Conservation (phyloP, 1,140 invertebrate genomes). For the Atta colombica region DNA sequence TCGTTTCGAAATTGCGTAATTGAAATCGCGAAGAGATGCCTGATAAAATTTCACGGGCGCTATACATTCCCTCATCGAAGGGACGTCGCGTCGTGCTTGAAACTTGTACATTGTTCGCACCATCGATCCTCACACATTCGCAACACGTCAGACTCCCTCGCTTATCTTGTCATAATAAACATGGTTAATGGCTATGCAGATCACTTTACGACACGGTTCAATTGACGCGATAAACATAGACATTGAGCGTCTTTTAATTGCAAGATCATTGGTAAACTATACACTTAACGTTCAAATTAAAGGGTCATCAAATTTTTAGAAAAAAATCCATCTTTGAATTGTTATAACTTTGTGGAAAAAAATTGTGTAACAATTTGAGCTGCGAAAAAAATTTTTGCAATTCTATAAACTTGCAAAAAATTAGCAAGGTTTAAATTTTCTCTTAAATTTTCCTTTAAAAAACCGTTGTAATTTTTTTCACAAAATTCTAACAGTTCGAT, state of each 20-base stretch:
- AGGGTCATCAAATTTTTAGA: too few relatives aligned
- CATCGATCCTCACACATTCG: neutral
- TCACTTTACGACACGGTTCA: neutral
- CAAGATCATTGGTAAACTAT: neutral
- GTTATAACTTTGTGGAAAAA: too few relatives aligned
- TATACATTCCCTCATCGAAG: conserved; percentile 17
- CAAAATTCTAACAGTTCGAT: too few relatives aligned
- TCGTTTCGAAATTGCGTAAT: conserved; percentile 62
- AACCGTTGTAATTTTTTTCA: too few relatives aligned
- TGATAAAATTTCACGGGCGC: conserved; percentile 53
- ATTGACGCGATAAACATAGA: neutral
- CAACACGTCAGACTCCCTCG: neutral
- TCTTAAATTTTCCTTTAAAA: too few relatives aligned
- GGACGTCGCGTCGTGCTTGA: conserved; percentile 6
- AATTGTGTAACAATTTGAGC: too few relatives aligned
- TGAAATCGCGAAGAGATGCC: conserved; percentile 52
- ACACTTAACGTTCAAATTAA: too few relatives aligned
- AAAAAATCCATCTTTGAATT: too few relatives aligned
- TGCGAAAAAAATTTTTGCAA: too few relatives aligned
- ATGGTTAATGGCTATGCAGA: neutral
- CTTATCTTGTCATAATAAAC: conserved; percentile 1
- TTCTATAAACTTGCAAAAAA: too few relatives aligned
- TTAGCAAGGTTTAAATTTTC: too few relatives aligned
- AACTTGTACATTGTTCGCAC: conserved; percentile 14
- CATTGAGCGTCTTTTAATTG: neutral